These are phyloP conservation scores for Drosophila neotestacea DNA, from an alignment of 2,888 invertebrate genomes.

Conservation along the genomic window DNA sequence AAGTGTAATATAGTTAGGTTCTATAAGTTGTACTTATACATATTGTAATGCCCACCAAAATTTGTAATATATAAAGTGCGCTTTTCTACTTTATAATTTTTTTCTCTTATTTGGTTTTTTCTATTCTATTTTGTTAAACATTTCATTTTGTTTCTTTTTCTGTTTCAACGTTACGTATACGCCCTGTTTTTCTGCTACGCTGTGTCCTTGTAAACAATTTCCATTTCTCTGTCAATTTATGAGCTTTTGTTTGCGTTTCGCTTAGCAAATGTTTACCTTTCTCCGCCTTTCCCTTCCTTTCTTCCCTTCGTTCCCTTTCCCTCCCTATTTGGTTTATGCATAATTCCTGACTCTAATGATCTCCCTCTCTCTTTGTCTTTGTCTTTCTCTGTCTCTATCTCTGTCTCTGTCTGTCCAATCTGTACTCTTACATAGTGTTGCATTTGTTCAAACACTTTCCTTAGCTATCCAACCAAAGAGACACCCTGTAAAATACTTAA, in stretches of 20 bases:
- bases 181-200: slow-evolving; percentile 56
- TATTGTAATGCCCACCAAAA: slow-evolving; percentile 56
- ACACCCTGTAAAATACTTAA: slow-evolving; percentile 44
- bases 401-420: slow-evolving; percentile 25
- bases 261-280: slow-evolving; percentile 76
- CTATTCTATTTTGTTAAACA: slow-evolving; percentile 14
- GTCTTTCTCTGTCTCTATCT: slow-evolving; percentile 3
- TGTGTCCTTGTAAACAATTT: slow-evolving; percentile 70
- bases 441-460: slow-evolving; percentile 44
- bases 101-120: slow-evolving; percentile 4
- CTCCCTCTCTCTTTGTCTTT: slow-evolving; percentile 20
- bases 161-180: slow-evolving; percentile 58
- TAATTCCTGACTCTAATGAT: slow-evolving; percentile 68
- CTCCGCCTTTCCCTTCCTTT: slow-evolving; percentile 1
- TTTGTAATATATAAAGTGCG: slow-evolving; percentile 71
- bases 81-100: slow-evolving; percentile 53
- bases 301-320: slow-evolving; percentile 1
- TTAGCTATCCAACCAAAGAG: slow-evolving; percentile 38
- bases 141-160: slow-evolving; percentile 17
- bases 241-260: slow-evolving; percentile 78
- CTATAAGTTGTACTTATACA: slow-evolving; percentile 55
- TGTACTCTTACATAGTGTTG: slow-evolving; percentile 47
- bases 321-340: slow-evolving; percentile 58
- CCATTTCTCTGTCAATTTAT: slow-evolving; percentile 70
- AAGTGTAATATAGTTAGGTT: slow-evolving; percentile 69